Base-by-base conservation (phyloP, 53 echinoderm and acorn worm species). In the Paracentrotus lividus region DNA sequence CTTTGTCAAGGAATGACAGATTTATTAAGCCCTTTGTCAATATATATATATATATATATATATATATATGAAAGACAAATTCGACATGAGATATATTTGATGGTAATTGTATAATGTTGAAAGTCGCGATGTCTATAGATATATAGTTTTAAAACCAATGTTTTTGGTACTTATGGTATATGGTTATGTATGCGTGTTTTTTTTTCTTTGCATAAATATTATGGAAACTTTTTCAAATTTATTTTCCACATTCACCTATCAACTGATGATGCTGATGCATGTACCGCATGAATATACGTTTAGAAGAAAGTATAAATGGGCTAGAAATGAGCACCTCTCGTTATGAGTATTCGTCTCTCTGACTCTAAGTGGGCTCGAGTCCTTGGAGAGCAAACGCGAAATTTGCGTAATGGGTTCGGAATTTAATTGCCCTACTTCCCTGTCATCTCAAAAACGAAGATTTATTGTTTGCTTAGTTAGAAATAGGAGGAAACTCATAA, bases 381-480 rank as follows among this genome's bases (percentile, higher is more conserved):
- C 89, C 89, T 89, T 40, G 2, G 89, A 89, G 89, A 61, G 64
- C 58, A 89, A 60, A 61, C 64, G 60, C 89, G 65, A 89, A 43
- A 89, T 89, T 89, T 89, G 60, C 60, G 89, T 89, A 89, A 89
- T 89, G 89, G 89, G 43, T 61, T 89, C 64, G 65, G 64, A 89
- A 89, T 89, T 64, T 89, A 89, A 89, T 89, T 89, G 64, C 89
- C 65, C 89, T 61, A 89, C 44, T 89, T 89, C 64, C 60, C 65
- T 56, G 42, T 58, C 60, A 60, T 26, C 24, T 61, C 24, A 21
- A 40, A 64, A 64, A 64, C 42, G 61, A 64, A 56, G 42, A 89
- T 61, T 65, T 89, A 60, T 43, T 89, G 89, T 89, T 89, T 89
- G 44, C 89, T 89, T 42, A 56, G 56, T 61, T 64, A 61, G 60